Evolutionary conservation across 2,888 invertebrate species (phyloP), one percentile per base, ranked within the genome.

Genomic region (Coecobrya sp.): DNA sequence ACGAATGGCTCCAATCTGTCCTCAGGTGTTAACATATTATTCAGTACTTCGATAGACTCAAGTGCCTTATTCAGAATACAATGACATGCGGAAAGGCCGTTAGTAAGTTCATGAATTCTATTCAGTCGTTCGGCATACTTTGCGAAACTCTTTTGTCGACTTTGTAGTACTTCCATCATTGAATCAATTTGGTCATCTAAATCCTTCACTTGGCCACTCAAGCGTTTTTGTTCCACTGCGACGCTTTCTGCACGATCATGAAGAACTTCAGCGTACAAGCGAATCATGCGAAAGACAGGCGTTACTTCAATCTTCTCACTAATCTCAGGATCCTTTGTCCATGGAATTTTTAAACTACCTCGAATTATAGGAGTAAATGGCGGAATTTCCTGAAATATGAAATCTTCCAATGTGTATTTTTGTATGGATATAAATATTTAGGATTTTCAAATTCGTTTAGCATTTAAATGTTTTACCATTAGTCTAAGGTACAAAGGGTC

Each of bases 301-400:
- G 97, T 95, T 94, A 97, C 96, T 95, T 97, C 97, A 10, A 97
- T 95, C 93, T 97, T 97, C 96, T 99, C 99, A 27, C 98, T 96
- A 0, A 99, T 97, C 95, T 98, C 98, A 0, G 98, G 97, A 95
- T 99, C 99, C 76, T 98, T 96, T 0, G 98, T 98, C 27, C 96
- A 96, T 0, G 98, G 98, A 86, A 98, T 96, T 65, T 98, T 98
- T 0, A 98, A 96, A 0, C 98, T 98, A 0, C 98, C 98, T 59
- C 98, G 96, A 97, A 99, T 98, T 81, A 99, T 98, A 0, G 99
- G 99, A 86, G 99, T 96, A 96, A 99, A 99, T 96, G 98, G 98
- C 1, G 99, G 99, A 95, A 99, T 98, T 94, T 97, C 97, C 96
- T 98, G 96, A 73, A 73, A 42, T n/a, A 73, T 36, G 10, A 10